Evolutionary conservation across 2,888 invertebrate genomes (phyloP).

Genomic region (Sesia apiformis): DNA sequence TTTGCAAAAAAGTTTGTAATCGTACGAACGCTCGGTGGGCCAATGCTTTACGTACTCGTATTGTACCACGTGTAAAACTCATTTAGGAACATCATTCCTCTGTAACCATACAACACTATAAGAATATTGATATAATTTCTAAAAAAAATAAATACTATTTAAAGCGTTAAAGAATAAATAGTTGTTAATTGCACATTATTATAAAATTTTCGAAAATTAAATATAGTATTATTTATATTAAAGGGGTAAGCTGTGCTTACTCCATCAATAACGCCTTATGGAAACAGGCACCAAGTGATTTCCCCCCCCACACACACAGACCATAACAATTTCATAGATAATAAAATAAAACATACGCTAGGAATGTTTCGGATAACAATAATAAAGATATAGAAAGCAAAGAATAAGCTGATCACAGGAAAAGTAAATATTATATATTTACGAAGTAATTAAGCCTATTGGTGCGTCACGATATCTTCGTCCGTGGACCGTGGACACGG

Average conservation of each 20-base stretch:
- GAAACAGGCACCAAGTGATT: constrained; percentile 49
- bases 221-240: constrained; percentile 14
- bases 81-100: constrained; percentile 67
- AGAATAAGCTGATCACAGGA: constrained; percentile 64
- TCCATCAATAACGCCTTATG: constrained; percentile 32
- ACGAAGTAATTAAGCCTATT: too few species aligned
- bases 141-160: constrained; percentile 67
- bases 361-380: constrained; percentile 64
- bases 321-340: constrained; percentile 22
- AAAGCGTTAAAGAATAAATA: constrained; percentile 68
- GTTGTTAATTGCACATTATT: constrained; percentile 61
- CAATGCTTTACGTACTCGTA: constrained; percentile 22
- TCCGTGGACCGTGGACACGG: too few species aligned
- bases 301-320: constrained; percentile 22
- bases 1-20: too few species aligned
- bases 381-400: constrained; percentile 49
- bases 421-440: constrained; percentile 15
- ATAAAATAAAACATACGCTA: constrained; percentile 40
- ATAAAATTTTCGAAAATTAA: constrained; percentile 61
- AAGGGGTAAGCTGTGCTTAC: constrained; percentile 51
- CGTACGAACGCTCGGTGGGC: too few species aligned
- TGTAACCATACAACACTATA: constrained; percentile 34
- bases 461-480: too few species aligned
- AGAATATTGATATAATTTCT: constrained; percentile 55
- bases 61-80: constrained; percentile 33